Base-by-base conservation (phyloP, 2,888 invertebrate genomes). In the Agrochola litura region DNA sequence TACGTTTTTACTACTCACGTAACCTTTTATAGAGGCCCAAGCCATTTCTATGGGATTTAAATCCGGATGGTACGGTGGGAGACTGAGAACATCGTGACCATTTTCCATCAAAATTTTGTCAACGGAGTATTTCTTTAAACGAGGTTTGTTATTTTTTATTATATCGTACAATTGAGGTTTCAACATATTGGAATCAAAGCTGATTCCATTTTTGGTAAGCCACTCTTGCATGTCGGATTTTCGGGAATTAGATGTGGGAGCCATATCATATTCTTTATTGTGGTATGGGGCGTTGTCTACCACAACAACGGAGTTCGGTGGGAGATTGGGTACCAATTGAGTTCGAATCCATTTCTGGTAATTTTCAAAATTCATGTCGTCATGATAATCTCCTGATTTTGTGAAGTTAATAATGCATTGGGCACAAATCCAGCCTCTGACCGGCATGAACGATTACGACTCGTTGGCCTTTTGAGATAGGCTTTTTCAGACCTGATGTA, bases 211-310 rank as follows among this genome's bases (percentile, higher is more conserved):
- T 63, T 73, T 43, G 3, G 16, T n/a, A 19, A 74, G 61, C 78
- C 70, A 79, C 4, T 1, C 46, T 16, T 74, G 74, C 74, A 78
- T 74, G 16, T 78, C 74, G 0, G 66, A 41, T 66, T 78, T 78
- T 43, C 52, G 30, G 10, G 70, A 10, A 67, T 41, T 71, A 12
- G 66, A 71, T 9, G 64, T 69, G 0, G 73, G 73, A 6, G 78
- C 74, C 8, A 10, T 41, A 37, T 74, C 66, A 19, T 19, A 70
- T 22, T 74, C 65, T 37, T 78, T 78, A 43, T 43, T 43, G 43
- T 43, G 43, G 43, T 43, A 43, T 43, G 43, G 43, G 43, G 43
- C 67, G 43, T 60, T 69, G 12, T 58, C 43, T 22, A 69, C 63
- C n/a, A 76, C 66, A 12, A 72, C 60, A 43, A 43, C 66, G 6